phyloP scores from a whole-genome alignment of 1,140 invertebrate species.

The Propsilocerus akamusi region DNA sequence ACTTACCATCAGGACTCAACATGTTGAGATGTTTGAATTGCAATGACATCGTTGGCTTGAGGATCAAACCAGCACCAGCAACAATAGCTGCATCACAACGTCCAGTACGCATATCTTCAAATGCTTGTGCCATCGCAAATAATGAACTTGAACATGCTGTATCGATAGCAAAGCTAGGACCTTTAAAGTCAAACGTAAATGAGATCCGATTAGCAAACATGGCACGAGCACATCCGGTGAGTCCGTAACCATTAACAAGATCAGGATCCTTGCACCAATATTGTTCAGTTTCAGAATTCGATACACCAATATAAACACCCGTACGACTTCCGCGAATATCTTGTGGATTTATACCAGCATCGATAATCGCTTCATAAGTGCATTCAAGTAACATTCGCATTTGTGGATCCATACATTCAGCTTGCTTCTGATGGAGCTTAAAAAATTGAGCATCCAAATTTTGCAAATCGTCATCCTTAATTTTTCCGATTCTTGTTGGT shows the following conservation, averaged over 20 bases:
- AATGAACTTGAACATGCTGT: constrained; percentile 91
- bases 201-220: constrained; percentile 96
- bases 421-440: constrained; percentile 84
- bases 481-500: constrained; percentile 68
- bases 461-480: constrained; percentile 75
- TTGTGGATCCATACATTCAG: constrained; percentile 90
- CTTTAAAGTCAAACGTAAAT: constrained; percentile 80
- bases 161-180: constrained; percentile 84
- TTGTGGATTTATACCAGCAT: constrained; percentile 74
- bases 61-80: constrained; percentile 59
- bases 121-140: constrained; percentile 73
- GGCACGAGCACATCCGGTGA: constrained; percentile 79
- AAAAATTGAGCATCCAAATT: constrained; percentile 89
- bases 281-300: constrained; percentile 69
- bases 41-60: constrained; percentile 78
- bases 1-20: constrained; percentile 68
- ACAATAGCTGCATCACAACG: constrained; percentile 87
- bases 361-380: constrained; percentile 88
- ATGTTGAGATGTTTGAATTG: constrained; percentile 85
- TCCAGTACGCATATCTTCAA: constrained; percentile 59
- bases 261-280: constrained; percentile 55
- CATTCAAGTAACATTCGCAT: constrained; percentile 76
- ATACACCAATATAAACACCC: constrained; percentile 81
- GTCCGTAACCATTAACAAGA: constrained; percentile 72
- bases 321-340: constrained; percentile 67